Base-by-base conservation (phyloP, 2,888 invertebrate species). In the Nebria salina region DNA sequence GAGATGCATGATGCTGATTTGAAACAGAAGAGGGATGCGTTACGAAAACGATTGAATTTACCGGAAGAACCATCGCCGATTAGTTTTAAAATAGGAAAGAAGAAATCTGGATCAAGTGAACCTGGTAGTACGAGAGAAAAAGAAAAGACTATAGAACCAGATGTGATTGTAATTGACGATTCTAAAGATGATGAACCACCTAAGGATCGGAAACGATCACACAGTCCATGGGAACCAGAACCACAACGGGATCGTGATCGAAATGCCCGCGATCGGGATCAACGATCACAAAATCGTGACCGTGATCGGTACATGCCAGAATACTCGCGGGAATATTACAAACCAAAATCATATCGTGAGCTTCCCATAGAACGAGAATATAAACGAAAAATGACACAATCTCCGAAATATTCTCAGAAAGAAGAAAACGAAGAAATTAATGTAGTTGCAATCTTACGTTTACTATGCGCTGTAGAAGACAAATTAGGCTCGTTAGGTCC, bases 401-500 rank as follows among this genome's bases (percentile, higher is more conserved):
- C 76, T 2, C 87, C 89, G 85, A 88, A 89, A 78, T 86, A 86
- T 74, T 88, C 84, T 82, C 83, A 84, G 68, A 86, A 84, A 84
- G 81, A 87, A 9, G 91, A 92, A 81, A 91, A 92, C 73, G 89
- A 86, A 0, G 90, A 90, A 15, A 86, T 91, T 8, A 91, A 91
- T 26, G 90, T 94, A 7, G 93, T 95, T 2, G 92, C 91, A 34
- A 94, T 95, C 75, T 88, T 96, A 81, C 91, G 96, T 65, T 90
- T 95, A 83, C 90, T 97, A 0, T 95, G 95, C 0, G 96, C 96
- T 0, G 89, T 97, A 5, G 96, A 97, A 87, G 94, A 94, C 84
- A 94, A 95, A 86, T 89, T 97, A 75, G 96, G 96, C n/a, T 95
- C 95, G 65, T 89, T 96, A 6, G 96, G 96, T 0, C 96, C 96